Evolutionary conservation across 2,888 invertebrate species (phyloP).

Genomic region (Boloria selene): DNA sequence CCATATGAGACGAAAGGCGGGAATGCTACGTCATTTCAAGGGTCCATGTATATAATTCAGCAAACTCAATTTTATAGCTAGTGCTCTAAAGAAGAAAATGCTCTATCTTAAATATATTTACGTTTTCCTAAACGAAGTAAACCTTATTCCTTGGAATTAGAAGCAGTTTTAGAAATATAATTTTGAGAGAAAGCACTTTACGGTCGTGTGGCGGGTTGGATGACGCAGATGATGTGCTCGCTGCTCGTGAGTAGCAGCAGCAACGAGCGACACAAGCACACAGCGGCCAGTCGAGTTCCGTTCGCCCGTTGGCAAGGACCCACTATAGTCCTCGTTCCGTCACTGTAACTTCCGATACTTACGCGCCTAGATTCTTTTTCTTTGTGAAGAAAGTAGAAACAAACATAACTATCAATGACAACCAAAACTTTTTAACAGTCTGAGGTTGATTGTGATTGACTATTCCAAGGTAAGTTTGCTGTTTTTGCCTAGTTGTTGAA

Average conservation of each 20-base stretch:
- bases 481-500: not conserved
- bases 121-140: slow-evolving; percentile 43
- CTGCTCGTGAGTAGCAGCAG: slow-evolving; percentile 51
- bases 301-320: slow-evolving; percentile 61
- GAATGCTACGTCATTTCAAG: slow-evolving; percentile 63
- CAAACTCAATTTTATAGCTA: slow-evolving; percentile 53
- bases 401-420: slow-evolving; percentile 53
- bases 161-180: slow-evolving; percentile 52
- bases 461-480: slow-evolving; percentile 46
- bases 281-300: slow-evolving; percentile 61
- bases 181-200: slow-evolving; percentile 79
- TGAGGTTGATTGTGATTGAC: slow-evolving; percentile 41
- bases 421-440: slow-evolving; percentile 46
- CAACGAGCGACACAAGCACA: slow-evolving; percentile 36
- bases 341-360: slow-evolving; percentile 40
- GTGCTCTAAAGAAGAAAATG: slow-evolving; percentile 56
- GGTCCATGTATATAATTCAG: slow-evolving; percentile 37
- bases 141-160: slow-evolving; percentile 58
- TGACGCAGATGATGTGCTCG: slow-evolving; percentile 74
- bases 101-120: slow-evolving; percentile 32
- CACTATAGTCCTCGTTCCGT: slow-evolving; percentile 41
- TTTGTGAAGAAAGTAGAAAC: slow-evolving; percentile 31
- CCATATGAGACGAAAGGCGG: slow-evolving; percentile 62
- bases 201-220: slow-evolving; percentile 68
- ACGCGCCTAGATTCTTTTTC: slow-evolving; percentile 52